Conservation (phyloP, 2,113 vertebrate species). For the Archilochus colubris region DNA sequence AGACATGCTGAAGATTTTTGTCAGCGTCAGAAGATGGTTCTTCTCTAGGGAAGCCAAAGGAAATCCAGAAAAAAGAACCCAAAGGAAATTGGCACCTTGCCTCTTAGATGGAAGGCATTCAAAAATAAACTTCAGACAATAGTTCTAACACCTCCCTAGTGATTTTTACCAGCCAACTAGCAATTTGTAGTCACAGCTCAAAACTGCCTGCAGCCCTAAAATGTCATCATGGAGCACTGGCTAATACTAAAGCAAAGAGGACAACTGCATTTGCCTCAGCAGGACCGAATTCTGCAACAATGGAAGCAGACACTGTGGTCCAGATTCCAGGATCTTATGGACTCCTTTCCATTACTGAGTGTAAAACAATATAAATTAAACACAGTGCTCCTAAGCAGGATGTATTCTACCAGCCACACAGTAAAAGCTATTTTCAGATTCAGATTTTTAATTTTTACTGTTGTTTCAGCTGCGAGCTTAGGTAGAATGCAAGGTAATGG, state of each 20-base stretch:
- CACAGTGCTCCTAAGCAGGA: background rate
- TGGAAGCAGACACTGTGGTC: slow-evolving; percentile 25
- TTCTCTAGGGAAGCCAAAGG: background rate
- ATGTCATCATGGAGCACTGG: slow-evolving; percentile 18
- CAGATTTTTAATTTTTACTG: background rate
- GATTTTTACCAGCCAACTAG: slow-evolving; percentile 46
- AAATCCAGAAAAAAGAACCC: slow-evolving; percentile 19
- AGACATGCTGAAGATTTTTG: slow-evolving; percentile 3
- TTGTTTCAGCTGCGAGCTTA: background rate
- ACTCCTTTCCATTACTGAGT: slow-evolving; percentile 28
- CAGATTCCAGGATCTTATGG: slow-evolving; percentile 26
- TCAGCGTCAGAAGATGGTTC: background rate
- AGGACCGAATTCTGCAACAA: slow-evolving; percentile 43
- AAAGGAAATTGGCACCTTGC: background rate
- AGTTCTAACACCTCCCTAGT: slow-evolving; percentile 22
- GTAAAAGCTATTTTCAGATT: slow-evolving; percentile 29
- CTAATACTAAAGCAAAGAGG: slow-evolving; percentile 29
- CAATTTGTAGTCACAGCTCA: slow-evolving; percentile 44
- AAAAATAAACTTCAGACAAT: slow-evolving; percentile 49
- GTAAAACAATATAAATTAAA: slow-evolving; percentile 44
- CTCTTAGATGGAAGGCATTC: slow-evolving; percentile 16
- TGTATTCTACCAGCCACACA: background rate
- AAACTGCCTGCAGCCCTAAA: slow-evolving; percentile 39
- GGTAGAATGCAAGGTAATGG: background rate
- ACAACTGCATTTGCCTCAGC: slow-evolving; percentile 45